Conservation (phyloP, 2,797 vertebrate genomes). For the Tokudaia muenninki region DNA sequence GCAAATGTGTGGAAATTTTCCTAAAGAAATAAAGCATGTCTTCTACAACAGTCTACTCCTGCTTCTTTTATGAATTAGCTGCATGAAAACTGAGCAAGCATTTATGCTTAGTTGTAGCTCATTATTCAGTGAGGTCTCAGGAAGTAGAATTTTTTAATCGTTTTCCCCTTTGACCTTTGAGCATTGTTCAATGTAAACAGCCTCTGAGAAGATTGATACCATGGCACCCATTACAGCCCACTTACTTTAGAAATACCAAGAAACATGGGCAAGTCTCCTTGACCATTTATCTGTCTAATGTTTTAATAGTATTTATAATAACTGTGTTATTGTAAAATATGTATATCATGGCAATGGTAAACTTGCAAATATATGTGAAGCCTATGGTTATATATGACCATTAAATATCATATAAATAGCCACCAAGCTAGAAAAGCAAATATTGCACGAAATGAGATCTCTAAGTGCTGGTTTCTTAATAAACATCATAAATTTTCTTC, state of each 20-base stretch:
- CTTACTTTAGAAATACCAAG: background rate
- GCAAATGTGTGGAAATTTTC: constrained; percentile 80
- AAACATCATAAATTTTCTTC: constrained; percentile 57
- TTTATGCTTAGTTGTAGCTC: constrained; percentile 80
- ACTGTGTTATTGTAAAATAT: constrained; percentile 45
- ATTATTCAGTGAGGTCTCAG: constrained; percentile 79
- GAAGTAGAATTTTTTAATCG: constrained; percentile 74
- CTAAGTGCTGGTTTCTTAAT: constrained; percentile 53
- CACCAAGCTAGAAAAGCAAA: constrained; percentile 56
- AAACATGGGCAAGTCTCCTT: background rate
- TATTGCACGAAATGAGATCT: constrained; percentile 39
- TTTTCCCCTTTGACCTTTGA: constrained; percentile 73
- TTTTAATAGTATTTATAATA: constrained; percentile 35
- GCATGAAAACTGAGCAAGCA: constrained; percentile 79
- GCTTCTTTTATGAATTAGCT: constrained; percentile 81
- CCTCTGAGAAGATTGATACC: background rate
- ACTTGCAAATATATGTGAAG: constrained; percentile 52
- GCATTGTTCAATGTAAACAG: constrained; percentile 65
- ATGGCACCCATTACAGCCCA: background rate
- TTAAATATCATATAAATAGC: constrained; percentile 57
- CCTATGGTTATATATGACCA: constrained; percentile 16
- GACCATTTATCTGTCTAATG: background rate
- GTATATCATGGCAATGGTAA: background rate
- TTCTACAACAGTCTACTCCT: constrained; percentile 78
- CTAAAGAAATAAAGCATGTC: constrained; percentile 80